Conservation (phyloP, 2,888 invertebrate genomes). For the Dryomyza anilis region DNA sequence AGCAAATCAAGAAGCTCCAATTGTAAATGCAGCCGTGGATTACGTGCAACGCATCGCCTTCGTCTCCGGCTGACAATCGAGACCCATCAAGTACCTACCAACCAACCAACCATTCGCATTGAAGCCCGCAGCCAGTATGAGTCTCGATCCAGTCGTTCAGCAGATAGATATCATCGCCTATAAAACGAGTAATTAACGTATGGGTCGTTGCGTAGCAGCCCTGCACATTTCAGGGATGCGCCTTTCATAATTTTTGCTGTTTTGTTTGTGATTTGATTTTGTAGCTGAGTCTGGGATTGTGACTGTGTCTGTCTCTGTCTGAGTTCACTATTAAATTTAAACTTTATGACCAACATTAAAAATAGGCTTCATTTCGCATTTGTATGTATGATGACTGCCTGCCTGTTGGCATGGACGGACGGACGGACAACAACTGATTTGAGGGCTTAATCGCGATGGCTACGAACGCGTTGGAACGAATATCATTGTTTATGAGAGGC, state of each 20-base stretch:
- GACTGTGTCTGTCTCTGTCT: not conserved
- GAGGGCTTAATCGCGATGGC: not conserved
- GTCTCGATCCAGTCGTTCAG: slow-evolving; percentile 9
- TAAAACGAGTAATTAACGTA: slow-evolving; percentile 41
- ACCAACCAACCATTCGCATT: no score
- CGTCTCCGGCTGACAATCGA: no score
- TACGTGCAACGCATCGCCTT: no score
- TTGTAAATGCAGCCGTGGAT: not conserved
- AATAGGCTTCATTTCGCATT: slow-evolving; percentile 5
- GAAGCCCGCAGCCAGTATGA: slow-evolving; percentile 16
- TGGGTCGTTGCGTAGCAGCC: slow-evolving; percentile 8
- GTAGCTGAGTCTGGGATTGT: no score
- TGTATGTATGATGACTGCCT: not conserved
- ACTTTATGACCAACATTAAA: slow-evolving; percentile 38
- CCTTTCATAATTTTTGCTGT: not conserved
- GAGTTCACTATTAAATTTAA: slow-evolving; percentile 34
- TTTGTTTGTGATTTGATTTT: slow-evolving; percentile 16
- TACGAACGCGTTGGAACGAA: not conserved
- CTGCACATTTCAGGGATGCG: not conserved
- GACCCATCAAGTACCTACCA: no score
- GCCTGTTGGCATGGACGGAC: not conserved
- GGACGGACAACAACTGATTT: slow-evolving; percentile 3
- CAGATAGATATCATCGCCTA: slow-evolving; percentile 38
- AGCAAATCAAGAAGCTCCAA: slow-evolving; percentile 1
- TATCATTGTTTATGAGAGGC: slow-evolving; percentile 3